Evolutionary conservation across 2,797 vertebrate species (phyloP).

Genomic region (Limosa lapponica): DNA sequence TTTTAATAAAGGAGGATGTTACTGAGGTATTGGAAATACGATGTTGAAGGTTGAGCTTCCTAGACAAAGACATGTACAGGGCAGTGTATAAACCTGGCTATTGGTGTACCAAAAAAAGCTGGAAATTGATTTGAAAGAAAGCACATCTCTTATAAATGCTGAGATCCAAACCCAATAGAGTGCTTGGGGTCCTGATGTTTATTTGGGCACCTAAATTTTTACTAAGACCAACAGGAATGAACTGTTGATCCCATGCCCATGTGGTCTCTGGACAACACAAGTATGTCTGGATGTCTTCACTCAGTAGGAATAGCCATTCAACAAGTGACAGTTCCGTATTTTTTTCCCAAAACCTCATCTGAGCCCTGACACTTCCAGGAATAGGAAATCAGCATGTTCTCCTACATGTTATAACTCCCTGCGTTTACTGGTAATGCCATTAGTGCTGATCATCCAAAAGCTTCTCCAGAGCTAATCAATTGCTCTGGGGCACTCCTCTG

Average conservation of each 20-base stretch:
- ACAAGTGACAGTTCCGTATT: background rate
- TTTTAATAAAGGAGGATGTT: background rate
- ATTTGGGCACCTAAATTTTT: background rate
- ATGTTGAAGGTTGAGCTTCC: background rate
- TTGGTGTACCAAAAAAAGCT: background rate
- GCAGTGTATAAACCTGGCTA: background rate
- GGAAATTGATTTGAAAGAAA: background rate
- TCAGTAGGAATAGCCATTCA: background rate
- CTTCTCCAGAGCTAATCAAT: background rate
- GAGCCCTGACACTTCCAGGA: background rate
- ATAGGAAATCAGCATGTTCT: background rate
- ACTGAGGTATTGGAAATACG: background rate
- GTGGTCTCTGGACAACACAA: background rate
- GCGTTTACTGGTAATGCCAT: background rate
- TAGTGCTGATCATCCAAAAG: background rate
- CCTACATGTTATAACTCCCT: background rate
- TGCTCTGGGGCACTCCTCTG: background rate
- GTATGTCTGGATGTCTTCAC: background rate
- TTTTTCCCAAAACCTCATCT: background rate
- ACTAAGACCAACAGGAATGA: background rate
- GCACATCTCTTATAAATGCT: background rate
- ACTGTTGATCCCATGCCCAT: rapidly evolving
- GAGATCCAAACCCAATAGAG: background rate
- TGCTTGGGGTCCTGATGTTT: background rate
- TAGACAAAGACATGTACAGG: background rate